Evolutionary conservation across 2,113 vertebrate genomes (phyloP).

Genomic region (Indicator maculatus): DNA sequence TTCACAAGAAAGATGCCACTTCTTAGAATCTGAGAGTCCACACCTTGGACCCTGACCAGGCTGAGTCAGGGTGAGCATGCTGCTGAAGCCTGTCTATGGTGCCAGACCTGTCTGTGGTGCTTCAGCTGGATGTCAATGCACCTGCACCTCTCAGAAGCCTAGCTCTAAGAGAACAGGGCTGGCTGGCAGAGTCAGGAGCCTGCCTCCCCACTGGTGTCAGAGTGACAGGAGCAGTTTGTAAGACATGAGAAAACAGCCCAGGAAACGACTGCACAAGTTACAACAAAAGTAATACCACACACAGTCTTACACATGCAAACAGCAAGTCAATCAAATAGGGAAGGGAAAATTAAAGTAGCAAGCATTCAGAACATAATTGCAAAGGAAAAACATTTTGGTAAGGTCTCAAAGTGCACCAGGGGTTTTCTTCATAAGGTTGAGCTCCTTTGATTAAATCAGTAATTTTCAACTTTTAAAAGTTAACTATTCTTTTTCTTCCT

Average conservation of each 20-base stretch:
- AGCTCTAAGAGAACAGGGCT: neutral
- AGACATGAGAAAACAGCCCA: neutral
- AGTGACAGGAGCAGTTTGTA: neutral
- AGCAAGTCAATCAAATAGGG: rapidly evolving
- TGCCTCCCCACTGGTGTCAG: neutral
- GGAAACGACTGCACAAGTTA: neutral
- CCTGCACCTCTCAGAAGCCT: neutral
- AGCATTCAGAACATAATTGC: neutral
- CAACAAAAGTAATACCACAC: neutral
- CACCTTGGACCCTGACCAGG: neutral
- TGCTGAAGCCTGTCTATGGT: neutral
- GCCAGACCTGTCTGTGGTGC: rapidly evolving
- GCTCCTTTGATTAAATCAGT: neutral
- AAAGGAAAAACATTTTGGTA: neutral
- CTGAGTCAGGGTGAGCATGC: rapidly evolving
- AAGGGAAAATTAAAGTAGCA: neutral
- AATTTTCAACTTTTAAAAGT: neutral
- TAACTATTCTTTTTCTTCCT: neutral
- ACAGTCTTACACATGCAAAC: neutral
- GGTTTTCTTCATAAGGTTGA: neutral
- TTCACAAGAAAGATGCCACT: neutral
- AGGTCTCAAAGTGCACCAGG: neutral
- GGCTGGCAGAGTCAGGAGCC: neutral
- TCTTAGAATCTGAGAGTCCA: neutral
- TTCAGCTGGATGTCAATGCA: neutral